These are phyloP conservation scores for Lithosia quadra DNA, from an alignment of 2,888 invertebrate genomes.

Conservation along the genomic window DNA sequence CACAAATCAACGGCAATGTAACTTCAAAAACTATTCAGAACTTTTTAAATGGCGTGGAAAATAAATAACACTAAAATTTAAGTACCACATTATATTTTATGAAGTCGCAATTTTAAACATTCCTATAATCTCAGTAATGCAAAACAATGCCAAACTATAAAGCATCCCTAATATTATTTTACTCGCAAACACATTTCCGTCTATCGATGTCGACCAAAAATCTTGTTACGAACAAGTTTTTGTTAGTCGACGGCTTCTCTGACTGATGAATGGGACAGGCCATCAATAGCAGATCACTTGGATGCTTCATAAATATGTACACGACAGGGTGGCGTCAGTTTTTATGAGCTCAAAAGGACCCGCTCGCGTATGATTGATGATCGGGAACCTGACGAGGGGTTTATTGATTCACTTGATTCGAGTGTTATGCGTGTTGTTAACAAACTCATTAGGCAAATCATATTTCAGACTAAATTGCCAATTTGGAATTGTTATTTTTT, in stretches of 20 bases:
- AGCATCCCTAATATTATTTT: conserved; percentile 29
- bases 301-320: conserved; percentile 84
- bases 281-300: conserved; percentile 81
- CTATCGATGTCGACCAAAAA: conserved; percentile 54
- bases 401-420: conserved; percentile 76
- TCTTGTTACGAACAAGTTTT: conserved; percentile 62
- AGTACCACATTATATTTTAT: no score
- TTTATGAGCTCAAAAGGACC: conserved; percentile 72
- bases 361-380: conserved; percentile 68
- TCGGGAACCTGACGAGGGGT: conserved; percentile 62
- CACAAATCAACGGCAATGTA: no score
- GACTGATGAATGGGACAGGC: conserved; percentile 76
- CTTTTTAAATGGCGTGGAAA: background rate
- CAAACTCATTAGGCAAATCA: conserved; percentile 49
- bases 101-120: background rate
- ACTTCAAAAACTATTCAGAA: no score
- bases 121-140: background rate
- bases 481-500: conserved; percentile 26
- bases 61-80: background rate
- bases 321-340: conserved; percentile 76
- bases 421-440: conserved; percentile 62
- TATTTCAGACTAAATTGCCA: conserved; percentile 34
- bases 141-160: conserved; percentile 19
- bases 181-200: conserved; percentile 42
- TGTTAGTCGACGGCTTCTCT: conserved; percentile 60